Evolutionary conservation across 2,797 vertebrate species (phyloP), one percentile per base, ranked within the genome.

Genomic region (Dermochelys coriacea): DNA sequence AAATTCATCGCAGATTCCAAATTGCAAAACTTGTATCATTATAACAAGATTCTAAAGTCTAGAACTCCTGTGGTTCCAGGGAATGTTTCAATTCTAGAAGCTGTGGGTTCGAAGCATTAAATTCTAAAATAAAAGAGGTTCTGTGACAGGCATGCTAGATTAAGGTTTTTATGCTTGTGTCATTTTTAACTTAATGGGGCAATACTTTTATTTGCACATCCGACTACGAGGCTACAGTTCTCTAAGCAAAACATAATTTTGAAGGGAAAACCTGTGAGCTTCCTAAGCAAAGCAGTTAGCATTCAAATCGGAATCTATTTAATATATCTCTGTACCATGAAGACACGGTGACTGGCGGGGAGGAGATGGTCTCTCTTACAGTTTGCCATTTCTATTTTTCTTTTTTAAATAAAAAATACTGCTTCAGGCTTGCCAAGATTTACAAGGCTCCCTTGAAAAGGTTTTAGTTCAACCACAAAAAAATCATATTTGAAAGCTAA

Each of bases 341-440:
- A 94, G 93, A n/a, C 81, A 86, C 81, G 81, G 89, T 87, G 89
- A 87, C 55, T 87, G 97, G 95, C 5, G 80, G 96, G 90, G 78
- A 89, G 95, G 84, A 85, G 37, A 37, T 79, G 75, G 84, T 81
- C 92, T 91, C 91, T 82, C 77, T 37, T 96, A 68, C 49, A 84
- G 84, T 96, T 95, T 94, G 88, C 93, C 90, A 96, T 87, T 61
- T 94, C 95, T 92, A 92, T 81, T 84, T 41, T 54, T 91, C 82
- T 95, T 96, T 90, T 96, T 94, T 96, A 93, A 93, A 94, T 57
- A 12, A 94, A 93, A 92, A 93, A 94, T 95, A 95, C 82, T 23
- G 89, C 93, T 86, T 86, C 82, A 92, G 89, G 80, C 91, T 93
- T 80, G 79, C 82, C 88, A 88, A 94, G 97, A 91, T 71, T 50